phyloP scores from a whole-genome alignment of 2,888 invertebrate species.

The Drosophila putrida region DNA sequence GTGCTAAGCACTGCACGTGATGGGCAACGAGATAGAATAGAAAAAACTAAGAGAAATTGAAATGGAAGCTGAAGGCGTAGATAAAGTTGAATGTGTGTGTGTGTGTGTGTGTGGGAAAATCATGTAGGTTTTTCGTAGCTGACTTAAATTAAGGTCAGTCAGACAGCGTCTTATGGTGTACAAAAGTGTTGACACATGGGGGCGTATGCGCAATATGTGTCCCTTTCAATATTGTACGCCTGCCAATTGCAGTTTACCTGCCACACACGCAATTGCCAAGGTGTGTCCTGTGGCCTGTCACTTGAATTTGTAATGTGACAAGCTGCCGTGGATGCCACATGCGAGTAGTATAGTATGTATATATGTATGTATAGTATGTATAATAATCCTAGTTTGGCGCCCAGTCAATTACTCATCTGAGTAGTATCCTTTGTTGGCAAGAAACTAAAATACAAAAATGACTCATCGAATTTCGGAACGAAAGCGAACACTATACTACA shows the following conservation, averaged over 20 bases:
- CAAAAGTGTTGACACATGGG: constrained; percentile 52
- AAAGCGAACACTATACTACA: constrained; percentile 15
- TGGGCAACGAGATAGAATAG: constrained; percentile 4
- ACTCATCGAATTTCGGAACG: constrained; percentile 31
- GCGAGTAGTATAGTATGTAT: too few species aligned
- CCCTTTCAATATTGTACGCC: constrained; percentile 33
- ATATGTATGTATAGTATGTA: too few species aligned
- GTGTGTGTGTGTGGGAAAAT: constrained; percentile 9
- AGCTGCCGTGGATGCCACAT: not conserved
- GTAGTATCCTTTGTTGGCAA: not conserved
- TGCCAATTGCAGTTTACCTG: constrained; percentile 71
- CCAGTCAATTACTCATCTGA: constrained; percentile 18
- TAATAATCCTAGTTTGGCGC: constrained; percentile 13
- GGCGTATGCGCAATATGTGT: constrained; percentile 65
- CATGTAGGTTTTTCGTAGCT: constrained; percentile 24
- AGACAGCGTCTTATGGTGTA: not conserved
- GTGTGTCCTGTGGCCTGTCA: constrained; percentile 40
- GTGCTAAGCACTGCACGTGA: constrained; percentile 61
- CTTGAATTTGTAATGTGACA: constrained; percentile 10
- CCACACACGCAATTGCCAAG: constrained; percentile 57
- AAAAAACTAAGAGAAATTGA: constrained; percentile 6
- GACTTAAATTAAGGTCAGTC: constrained; percentile 37
- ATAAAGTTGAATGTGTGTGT: not conserved
- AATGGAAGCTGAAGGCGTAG: constrained; percentile 6
- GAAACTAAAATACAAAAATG: constrained; percentile 22